Evolutionary conservation across 2,888 invertebrate species (phyloP).

Genomic region (Aromia moschata): DNA sequence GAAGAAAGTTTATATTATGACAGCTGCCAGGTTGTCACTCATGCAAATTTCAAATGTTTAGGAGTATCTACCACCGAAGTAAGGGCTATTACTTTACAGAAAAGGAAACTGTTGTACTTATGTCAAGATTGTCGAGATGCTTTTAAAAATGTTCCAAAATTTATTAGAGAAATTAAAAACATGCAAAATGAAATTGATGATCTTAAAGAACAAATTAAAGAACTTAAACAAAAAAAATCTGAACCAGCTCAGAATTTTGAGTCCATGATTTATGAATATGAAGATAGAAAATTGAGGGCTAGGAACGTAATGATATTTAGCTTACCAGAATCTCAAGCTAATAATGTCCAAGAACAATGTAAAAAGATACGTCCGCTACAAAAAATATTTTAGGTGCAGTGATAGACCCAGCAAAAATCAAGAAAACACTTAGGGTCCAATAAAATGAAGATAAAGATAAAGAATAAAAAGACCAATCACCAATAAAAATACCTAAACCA

Average conservation of each 20-base stretch:
- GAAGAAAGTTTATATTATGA: background rate
- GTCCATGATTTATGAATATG: slow-evolving; percentile 4
- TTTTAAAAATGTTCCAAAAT: background rate
- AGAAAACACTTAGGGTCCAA: slow-evolving; percentile 11
- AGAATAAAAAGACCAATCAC: no score
- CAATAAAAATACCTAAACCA: slow-evolving; percentile 7
- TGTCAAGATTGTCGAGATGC: background rate
- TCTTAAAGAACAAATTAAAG: background rate
- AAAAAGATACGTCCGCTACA: slow-evolving; percentile 1
- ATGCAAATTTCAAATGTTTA: background rate
- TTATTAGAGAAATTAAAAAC: background rate
- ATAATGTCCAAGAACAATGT: no score
- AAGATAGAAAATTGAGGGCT: slow-evolving; percentile 3
- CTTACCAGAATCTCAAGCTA: slow-evolving; percentile 7
- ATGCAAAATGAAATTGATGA: background rate
- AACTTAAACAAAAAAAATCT: no score
- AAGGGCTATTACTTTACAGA: background rate
- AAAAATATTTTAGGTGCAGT: slow-evolving; percentile 5
- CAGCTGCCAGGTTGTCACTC: background rate
- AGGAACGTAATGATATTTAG: slow-evolving; percentile 21
- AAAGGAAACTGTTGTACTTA: background rate
- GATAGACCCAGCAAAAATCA: slow-evolving; percentile 3
- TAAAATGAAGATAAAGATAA: no score
- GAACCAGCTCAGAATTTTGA: no score
- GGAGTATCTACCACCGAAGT: background rate